Evolutionary conservation across 2,113 vertebrate species (phyloP).

Genomic region (Gallinago media): DNA sequence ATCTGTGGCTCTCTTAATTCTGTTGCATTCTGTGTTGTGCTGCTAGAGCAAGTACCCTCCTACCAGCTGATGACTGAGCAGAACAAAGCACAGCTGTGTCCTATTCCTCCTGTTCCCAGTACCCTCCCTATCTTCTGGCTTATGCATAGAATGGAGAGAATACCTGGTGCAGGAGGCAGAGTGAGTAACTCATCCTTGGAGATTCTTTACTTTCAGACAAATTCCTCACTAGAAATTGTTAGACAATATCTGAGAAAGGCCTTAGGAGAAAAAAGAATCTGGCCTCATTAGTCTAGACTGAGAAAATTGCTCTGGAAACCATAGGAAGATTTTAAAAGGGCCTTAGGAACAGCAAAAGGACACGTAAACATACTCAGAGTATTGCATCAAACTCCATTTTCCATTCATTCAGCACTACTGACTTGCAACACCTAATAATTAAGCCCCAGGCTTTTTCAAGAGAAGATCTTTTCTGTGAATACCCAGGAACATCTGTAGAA

Average conservation of each 20-base stretch:
- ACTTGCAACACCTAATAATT: not conserved
- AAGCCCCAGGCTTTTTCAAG: not conserved
- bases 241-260: not conserved
- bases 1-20: not conserved
- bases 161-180: not conserved
- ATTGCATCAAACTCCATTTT: constrained; percentile 4
- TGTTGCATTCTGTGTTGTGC: not conserved
- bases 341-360: not conserved
- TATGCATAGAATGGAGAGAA: not conserved
- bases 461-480: not conserved
- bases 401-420: not conserved
- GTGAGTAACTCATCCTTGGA: not conserved
- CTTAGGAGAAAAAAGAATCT: not conserved
- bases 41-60: not conserved
- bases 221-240: not conserved
- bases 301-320: not conserved
- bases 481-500: not conserved
- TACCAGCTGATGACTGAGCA: constrained; percentile 12
- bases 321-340: not conserved
- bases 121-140: not conserved
- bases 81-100: constrained; percentile 14
- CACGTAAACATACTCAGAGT: not conserved
- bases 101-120: not conserved
- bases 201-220: not conserved
- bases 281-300: not conserved